These are phyloP conservation scores for Strix aluco DNA, from an alignment of 2,113 vertebrate species.

Conservation along the genomic window DNA sequence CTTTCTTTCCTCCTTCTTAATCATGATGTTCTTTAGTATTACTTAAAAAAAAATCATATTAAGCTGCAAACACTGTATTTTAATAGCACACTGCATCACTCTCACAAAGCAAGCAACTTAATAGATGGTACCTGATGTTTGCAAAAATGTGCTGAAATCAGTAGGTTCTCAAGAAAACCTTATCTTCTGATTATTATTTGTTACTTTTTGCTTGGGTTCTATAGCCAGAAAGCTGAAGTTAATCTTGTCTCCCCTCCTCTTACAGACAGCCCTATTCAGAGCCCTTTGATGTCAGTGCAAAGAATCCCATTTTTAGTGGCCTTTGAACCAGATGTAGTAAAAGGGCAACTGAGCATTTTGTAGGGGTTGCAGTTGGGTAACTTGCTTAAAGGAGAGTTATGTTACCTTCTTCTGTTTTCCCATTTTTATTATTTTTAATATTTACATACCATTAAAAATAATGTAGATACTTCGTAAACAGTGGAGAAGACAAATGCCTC, in stretches of 20 bases:
- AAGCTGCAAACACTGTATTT: not conserved
- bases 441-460: not conserved
- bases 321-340: slow-evolving; percentile 64
- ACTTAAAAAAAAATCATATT: not conserved
- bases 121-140: not conserved
- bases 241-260: slow-evolving; percentile 24
- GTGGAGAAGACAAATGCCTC: not conserved
- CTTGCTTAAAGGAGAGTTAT: not conserved
- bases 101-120: not conserved
- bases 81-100: not conserved
- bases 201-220: slow-evolving; percentile 28
- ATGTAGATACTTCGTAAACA: not conserved
- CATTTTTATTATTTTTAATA: not conserved
- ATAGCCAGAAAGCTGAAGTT: slow-evolving; percentile 34
- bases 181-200: slow-evolving; percentile 31
- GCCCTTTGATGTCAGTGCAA: slow-evolving; percentile 58
- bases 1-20: not conserved
- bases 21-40: not conserved
- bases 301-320: slow-evolving; percentile 63
- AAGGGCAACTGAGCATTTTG: slow-evolving; percentile 46
- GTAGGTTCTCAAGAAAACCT: slow-evolving; percentile 17
- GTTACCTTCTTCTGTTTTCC: not conserved
- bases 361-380: not conserved
- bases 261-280: slow-evolving; percentile 24
- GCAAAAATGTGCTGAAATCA: slow-evolving; percentile 43